Base-by-base conservation (phyloP, 2,113 vertebrate genomes). In the Pipra filicauda region DNA sequence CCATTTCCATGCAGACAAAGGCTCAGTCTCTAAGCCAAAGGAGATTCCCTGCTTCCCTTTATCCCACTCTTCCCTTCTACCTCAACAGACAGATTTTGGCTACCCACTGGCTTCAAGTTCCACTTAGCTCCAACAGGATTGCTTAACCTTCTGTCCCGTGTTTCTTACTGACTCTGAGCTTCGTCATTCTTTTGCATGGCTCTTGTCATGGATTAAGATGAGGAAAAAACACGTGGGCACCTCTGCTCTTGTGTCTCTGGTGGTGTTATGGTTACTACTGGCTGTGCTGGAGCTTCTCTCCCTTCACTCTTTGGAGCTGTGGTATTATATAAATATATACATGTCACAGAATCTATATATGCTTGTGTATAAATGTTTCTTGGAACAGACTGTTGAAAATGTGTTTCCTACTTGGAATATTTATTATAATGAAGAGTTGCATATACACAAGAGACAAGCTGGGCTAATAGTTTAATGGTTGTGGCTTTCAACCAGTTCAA, bases 161-260 rank as follows among this genome's bases (percentile, higher is more conserved):
- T 17, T 81, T 71, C 71, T 31, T 57, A 24, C 33, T 44, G 39
- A 37, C 12, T 15, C 49, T 3, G 1, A 31, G n/a, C 20, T 80
- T 41, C 46, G 30, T 35, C 30, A 6, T 44, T 72, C 35, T 49
- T 72, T 70, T 72, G 16, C 30, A 7, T 41, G 51, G 41, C 31
- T 84, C 19, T 85, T 51, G 28, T 26, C 9, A 12, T 23, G 19
- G 49, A 41, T 86, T 54, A 65, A 28, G 41, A 39, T 35, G 30
- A 82, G 44, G 43, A 22, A 61, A 88, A 91, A 17, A 1, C 14
- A 8, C 0, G 2, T 16, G 49, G 16, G 27, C 2, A 1, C 8
- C 28, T 30, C 39, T 64, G 12, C 6, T 75, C 1, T 57, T 0
- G 0, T 59, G 23, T 61, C 31, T 65, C n/a, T 31, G 19, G 11